Conservation (phyloP, 2,113 vertebrate genomes). For the Lathamus discolor region DNA sequence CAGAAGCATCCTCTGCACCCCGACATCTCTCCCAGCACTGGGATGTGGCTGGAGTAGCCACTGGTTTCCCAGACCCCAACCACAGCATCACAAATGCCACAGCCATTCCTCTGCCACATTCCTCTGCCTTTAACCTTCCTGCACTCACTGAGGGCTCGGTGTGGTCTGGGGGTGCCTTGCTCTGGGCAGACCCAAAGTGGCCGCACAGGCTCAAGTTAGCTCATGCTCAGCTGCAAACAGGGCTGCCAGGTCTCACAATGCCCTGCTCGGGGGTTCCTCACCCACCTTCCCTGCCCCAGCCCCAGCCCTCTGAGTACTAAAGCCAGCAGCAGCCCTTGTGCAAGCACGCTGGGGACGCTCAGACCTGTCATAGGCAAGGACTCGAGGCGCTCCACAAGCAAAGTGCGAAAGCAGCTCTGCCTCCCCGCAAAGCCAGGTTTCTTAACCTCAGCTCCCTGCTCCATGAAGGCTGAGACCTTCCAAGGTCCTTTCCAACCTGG, state of each 20-base stretch:
- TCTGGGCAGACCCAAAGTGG: background rate
- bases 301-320: background rate
- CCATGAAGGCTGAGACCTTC: background rate
- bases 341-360: background rate
- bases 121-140: background rate
- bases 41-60: background rate
- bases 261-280: background rate
- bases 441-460: background rate
- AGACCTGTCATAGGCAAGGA: background rate
- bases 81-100: background rate
- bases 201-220: fast-evolving
- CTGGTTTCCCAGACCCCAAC: background rate
- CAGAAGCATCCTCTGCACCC: background rate
- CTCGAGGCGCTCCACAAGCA: background rate
- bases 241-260: background rate
- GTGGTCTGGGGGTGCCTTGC: background rate
- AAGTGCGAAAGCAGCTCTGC: background rate
- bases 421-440: background rate
- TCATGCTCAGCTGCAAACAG: background rate
- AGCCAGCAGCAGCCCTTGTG: background rate
- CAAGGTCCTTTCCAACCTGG: background rate
- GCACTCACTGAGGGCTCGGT: background rate
- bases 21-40: background rate
- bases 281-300: background rate
- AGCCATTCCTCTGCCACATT: background rate